These are phyloP conservation scores for Scrobipalpa costella DNA, from an alignment of 2,888 invertebrate genomes.

Conservation along the genomic window DNA sequence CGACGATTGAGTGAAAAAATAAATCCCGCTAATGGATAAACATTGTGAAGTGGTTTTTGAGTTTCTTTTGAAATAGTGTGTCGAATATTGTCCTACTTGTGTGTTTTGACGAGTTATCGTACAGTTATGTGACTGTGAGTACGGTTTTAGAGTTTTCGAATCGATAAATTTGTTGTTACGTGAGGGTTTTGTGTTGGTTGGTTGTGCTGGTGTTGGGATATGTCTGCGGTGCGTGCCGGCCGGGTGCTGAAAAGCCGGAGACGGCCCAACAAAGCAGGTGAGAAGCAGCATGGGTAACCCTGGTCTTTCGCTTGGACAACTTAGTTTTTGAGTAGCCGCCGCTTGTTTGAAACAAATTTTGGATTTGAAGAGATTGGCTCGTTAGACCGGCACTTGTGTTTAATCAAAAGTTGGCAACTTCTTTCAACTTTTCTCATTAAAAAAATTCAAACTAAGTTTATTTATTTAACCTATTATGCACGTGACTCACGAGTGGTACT, in stretches of 20 bases:
- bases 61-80: conserved; percentile 16
- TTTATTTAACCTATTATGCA: conserved; percentile 8
- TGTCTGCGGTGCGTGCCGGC: conserved; percentile 70
- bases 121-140: conserved; percentile 57
- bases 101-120: conserved; percentile 29
- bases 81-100: neutral
- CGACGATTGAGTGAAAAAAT: conserved; percentile 18
- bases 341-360: conserved; percentile 24
- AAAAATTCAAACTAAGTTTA: neutral
- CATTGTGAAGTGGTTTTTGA: neutral
- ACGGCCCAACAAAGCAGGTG: conserved; percentile 66
- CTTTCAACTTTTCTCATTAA: neutral
- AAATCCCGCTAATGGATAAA: conserved; percentile 11
- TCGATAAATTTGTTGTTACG: conserved; percentile 50
- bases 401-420: conserved; percentile 10
- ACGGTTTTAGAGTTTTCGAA: conserved; percentile 51
- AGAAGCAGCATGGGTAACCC: conserved; percentile 56
- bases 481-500: neutral
- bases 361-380: neutral
- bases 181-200: conserved; percentile 32
- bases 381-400: neutral
- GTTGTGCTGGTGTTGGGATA: conserved; percentile 41
- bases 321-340: conserved; percentile 46
- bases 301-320: conserved; percentile 57
- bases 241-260: conserved; percentile 68